A percentile compares a stretch with the other conserved stretches of the same genome.
These are phyloP conservation scores for Trichonephila clavipes DNA, from an alignment of 1,140 invertebrate genomes.

Conservation along the genomic window DNA sequence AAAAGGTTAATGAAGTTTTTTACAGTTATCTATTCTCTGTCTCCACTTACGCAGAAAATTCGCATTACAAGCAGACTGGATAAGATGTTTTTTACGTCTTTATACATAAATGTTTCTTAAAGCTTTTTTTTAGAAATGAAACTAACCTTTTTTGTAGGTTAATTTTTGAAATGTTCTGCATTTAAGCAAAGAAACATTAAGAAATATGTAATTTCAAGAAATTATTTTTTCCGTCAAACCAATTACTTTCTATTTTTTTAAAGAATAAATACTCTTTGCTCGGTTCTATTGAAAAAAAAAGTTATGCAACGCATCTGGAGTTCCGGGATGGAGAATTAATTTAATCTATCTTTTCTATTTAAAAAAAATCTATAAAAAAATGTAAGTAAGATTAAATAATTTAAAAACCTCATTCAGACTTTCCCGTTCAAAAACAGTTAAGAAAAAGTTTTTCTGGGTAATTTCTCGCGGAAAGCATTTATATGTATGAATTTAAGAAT, in stretches of 20 bases:
- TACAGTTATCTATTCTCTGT: too few species aligned
- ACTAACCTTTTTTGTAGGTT: not conserved
- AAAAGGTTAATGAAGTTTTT: too few species aligned
- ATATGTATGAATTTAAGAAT: constrained; percentile 28
- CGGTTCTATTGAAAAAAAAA: not conserved
- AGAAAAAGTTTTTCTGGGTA: not conserved
- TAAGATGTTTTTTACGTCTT: too few species aligned
- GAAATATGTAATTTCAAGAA: not conserved
- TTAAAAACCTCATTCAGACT: constrained; percentile 5
- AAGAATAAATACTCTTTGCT: not conserved
- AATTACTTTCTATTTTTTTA: not conserved
- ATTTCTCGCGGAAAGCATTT: not conserved
- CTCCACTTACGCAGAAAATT: too few species aligned
- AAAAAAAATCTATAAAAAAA: not conserved
- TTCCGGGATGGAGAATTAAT: constrained; percentile 6
- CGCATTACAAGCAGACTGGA: too few species aligned
- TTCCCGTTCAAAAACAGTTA: not conserved
- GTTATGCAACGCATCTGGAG: not conserved
- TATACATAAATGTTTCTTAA: too few species aligned
- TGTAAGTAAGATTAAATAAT: constrained; percentile 18
- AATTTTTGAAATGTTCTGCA: not conserved
- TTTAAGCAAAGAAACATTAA: not conserved
- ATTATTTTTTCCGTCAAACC: not conserved
- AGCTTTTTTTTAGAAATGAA: too few species aligned
- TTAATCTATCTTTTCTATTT: not conserved